phyloP scores from a whole-genome alignment of 2,797 vertebrate genomes.

The Todus mexicanus region DNA sequence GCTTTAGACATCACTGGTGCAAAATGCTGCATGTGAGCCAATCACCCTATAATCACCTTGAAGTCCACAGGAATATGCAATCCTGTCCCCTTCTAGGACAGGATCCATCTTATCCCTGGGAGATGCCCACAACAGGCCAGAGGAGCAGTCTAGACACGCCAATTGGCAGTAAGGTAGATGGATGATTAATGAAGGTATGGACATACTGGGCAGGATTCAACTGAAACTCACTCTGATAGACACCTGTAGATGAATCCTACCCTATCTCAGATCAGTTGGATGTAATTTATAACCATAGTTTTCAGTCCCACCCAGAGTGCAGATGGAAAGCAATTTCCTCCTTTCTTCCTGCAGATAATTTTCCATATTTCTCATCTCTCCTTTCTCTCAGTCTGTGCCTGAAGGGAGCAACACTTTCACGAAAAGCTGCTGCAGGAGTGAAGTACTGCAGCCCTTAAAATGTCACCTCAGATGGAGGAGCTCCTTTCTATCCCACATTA shows the following conservation, averaged over 20 bases:
- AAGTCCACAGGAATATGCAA: neutral
- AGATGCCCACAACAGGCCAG: neutral
- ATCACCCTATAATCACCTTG: neutral
- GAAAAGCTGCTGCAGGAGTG: neutral
- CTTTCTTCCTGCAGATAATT: neutral
- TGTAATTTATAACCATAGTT: neutral
- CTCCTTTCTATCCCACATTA: neutral
- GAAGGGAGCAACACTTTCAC: neutral
- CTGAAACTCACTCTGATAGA: neutral
- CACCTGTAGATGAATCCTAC: neutral
- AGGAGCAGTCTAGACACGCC: neutral
- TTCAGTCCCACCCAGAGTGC: neutral
- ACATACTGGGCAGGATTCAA: neutral
- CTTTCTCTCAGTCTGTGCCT: neutral
- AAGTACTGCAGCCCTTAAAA: neutral
- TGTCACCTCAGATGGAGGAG: neutral
- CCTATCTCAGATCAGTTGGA: neutral
- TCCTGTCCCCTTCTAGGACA: neutral
- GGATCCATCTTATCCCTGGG: neutral
- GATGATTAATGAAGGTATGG: neutral
- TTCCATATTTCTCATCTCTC: neutral
- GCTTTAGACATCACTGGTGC: neutral
- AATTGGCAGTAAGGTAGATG: neutral
- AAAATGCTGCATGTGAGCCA: neutral
- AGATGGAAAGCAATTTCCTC: neutral